phyloP scores from a whole-genome alignment of 1,140 invertebrate species.

The Cylas formicarius region DNA sequence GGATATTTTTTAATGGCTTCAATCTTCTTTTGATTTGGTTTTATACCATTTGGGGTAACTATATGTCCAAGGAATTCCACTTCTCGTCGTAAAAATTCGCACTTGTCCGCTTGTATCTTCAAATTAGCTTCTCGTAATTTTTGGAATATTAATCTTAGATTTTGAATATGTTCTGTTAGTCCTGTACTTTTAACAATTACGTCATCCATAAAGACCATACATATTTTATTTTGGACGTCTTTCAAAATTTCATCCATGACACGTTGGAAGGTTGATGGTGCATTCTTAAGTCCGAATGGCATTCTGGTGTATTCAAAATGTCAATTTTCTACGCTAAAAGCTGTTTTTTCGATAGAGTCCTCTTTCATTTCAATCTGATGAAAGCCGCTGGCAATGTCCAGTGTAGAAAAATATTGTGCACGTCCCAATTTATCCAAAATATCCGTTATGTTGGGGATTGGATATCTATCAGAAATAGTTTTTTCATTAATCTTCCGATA shows the following conservation, averaged over 20 bases:
- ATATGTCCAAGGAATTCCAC: slow-evolving; percentile 25
- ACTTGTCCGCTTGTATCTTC: slow-evolving; percentile 21
- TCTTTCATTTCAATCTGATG: slow-evolving; percentile 30
- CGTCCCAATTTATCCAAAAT: too few relatives aligned
- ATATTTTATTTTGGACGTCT: slow-evolving; percentile 24
- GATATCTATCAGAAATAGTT: too few relatives aligned
- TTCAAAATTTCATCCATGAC: slow-evolving; percentile 35
- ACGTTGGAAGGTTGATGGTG: slow-evolving; percentile 30
- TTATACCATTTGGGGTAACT: slow-evolving; percentile 23
- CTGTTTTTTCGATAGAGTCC: slow-evolving; percentile 34
- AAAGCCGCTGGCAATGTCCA: too few relatives aligned
- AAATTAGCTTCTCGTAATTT: slow-evolving; percentile 9
- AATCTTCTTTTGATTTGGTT: slow-evolving; percentile 23
- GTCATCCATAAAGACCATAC: slow-evolving; percentile 31
- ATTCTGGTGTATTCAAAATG: slow-evolving; percentile 22
- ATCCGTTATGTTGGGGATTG: too few relatives aligned
- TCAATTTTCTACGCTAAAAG: slow-evolving; percentile 27
- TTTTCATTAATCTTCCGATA: too few relatives aligned
- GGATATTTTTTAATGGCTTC: slow-evolving; percentile 23
- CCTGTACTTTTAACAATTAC: slow-evolving; percentile 24
- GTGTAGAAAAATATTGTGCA: too few relatives aligned
- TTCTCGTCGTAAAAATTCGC: slow-evolving; percentile 31
- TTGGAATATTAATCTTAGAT: slow-evolving; percentile 13
- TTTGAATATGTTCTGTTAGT: slow-evolving; percentile 18
- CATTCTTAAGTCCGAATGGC: slow-evolving; percentile 20